Conservation (phyloP, 2,797 vertebrate genomes). For the Sebastes diploproa region DNA sequence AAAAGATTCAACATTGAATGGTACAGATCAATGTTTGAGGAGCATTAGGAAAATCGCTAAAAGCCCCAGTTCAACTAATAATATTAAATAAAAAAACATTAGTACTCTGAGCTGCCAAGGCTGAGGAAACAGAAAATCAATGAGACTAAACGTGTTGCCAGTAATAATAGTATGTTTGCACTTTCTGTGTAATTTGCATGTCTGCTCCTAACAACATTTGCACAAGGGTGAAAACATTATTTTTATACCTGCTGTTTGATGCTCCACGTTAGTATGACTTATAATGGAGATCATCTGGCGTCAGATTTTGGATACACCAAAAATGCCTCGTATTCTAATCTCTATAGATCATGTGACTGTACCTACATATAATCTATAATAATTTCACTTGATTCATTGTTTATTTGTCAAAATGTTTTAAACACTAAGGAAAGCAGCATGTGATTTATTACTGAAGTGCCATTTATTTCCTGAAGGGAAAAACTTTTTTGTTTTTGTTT, state of each 20-base stretch:
- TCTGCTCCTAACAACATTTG: neutral
- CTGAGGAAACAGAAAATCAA: neutral
- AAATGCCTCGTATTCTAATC: neutral
- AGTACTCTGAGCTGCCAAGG: neutral
- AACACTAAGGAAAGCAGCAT: neutral
- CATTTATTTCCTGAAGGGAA: neutral
- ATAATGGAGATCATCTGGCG: neutral
- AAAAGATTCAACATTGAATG: neutral
- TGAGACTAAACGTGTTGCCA: neutral
- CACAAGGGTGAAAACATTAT: neutral
- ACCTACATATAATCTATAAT: neutral
- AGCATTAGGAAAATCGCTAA: constrained; percentile 1
- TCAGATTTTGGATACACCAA: neutral
- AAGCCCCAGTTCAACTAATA: neutral
- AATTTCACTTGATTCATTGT: neutral
- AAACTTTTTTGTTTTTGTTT: neutral
- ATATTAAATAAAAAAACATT: neutral
- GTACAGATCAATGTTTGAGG: neutral
- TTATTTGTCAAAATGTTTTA: constrained; percentile 6
- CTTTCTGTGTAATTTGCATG: neutral
- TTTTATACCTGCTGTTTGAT: neutral
- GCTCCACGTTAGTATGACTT: neutral
- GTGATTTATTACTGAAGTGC: neutral
- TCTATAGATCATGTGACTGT: neutral
- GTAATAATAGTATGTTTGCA: neutral